Conservation (phyloP, 2,888 invertebrate genomes). For the Ramazzottius varieornatus region DNA sequence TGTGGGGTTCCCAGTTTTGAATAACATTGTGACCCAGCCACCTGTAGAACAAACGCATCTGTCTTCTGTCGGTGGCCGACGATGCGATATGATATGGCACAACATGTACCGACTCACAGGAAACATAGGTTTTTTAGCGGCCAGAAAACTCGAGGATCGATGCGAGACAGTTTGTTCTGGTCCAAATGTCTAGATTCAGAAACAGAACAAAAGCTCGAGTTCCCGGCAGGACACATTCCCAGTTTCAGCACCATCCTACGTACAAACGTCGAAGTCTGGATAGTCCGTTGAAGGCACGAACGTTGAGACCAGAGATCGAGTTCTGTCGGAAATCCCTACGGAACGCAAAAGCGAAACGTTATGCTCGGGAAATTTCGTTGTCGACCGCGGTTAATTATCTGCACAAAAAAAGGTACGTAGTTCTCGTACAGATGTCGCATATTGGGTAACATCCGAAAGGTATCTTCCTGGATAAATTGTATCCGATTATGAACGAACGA, state of each 20-base stretch:
- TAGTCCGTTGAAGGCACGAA: background rate
- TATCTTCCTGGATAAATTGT: conserved; percentile 1
- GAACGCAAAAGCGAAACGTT: background rate
- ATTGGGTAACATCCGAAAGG: background rate
- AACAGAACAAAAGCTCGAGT: background rate
- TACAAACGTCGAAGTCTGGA: background rate
- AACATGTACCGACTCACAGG: too few relatives aligned
- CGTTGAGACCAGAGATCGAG: background rate
- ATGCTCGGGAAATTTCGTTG: background rate
- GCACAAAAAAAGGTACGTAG: background rate
- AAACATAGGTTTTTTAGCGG: background rate
- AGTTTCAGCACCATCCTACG: too few relatives aligned
- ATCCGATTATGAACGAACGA: background rate
- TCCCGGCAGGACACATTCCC: too few relatives aligned
- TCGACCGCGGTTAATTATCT: background rate
- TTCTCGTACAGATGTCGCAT: background rate
- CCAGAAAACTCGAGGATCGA: conserved; percentile 1
- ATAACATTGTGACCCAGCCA: background rate
- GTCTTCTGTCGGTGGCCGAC: background rate
- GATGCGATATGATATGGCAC: too few relatives aligned
- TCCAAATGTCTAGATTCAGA: background rate
- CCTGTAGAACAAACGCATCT: background rate
- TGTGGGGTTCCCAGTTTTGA: background rate
- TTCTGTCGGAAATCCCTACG: background rate
- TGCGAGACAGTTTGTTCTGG: background rate